phyloP scores from a whole-genome alignment of 92 coral and sea anemone genomes.

The Porites lobata region DNA sequence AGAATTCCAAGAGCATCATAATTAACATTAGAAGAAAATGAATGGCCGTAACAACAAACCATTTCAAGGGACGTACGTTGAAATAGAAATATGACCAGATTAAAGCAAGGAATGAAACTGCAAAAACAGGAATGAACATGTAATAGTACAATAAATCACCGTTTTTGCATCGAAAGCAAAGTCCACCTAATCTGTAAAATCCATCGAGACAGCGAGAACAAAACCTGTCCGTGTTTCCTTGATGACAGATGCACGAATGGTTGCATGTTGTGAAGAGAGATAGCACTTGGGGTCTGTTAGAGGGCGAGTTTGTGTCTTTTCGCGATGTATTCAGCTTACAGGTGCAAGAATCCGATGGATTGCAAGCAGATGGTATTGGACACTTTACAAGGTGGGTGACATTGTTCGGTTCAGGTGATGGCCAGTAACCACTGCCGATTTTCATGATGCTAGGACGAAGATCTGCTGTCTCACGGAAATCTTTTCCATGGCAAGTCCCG shows the following conservation, averaged over 20 bases:
- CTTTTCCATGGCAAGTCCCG: conserved; percentile 25
- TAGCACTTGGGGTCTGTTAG: background rate
- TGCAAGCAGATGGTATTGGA: conserved; percentile 61
- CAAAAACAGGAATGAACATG: conserved; percentile 51
- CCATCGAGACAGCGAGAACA: conserved; percentile 68
- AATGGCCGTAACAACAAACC: conserved; percentile 57
- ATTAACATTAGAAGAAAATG: conserved; percentile 60
- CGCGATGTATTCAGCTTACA: conserved; percentile 30
- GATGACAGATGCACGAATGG: conserved; percentile 52
- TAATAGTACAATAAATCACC: conserved; percentile 39
- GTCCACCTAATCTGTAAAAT: conserved; percentile 66
- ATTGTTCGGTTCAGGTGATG: conserved; percentile 57
- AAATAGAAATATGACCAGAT: conserved; percentile 56
- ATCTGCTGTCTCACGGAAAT: conserved; percentile 6
- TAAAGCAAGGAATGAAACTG: conserved; percentile 45
- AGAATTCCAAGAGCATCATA: conserved; percentile 57
- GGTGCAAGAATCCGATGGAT: conserved; percentile 60
- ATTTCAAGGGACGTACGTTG: conserved; percentile 35
- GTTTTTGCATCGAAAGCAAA: conserved; percentile 60
- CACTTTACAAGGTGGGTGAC: conserved; percentile 67
- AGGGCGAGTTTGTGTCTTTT: background rate
- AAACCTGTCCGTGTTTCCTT: conserved; percentile 73
- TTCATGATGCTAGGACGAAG: conserved; percentile 52
- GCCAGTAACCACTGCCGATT: conserved; percentile 62
- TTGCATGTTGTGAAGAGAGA: conserved; percentile 57